A percentile compares a stretch with the other conserved stretches of the same genome.
Conservation (phyloP, 1,140 invertebrate genomes). For the Drosophila repleta region DNA sequence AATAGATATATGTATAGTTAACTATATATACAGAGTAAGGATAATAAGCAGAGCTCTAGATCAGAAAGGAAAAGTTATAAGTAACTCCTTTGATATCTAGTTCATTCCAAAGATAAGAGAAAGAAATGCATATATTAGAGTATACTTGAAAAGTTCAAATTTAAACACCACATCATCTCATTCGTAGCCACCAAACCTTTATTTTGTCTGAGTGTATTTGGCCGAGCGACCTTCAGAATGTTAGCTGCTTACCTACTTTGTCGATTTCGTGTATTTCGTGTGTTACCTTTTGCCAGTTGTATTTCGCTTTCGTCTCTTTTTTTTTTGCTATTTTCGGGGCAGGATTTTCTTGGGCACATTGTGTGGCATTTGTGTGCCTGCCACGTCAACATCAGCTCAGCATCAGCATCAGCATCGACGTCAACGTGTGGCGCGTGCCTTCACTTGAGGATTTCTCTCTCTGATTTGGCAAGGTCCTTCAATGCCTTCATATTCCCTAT, state of each 20-base stretch:
- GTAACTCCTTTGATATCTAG: too few relatives aligned
- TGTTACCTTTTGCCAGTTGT: conserved; percentile 11
- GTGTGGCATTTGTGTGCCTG: conserved; percentile 66
- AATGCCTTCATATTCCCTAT: background rate
- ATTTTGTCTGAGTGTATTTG: background rate
- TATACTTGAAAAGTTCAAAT: too few relatives aligned
- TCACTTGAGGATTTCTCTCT: conserved; percentile 53
- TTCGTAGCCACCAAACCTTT: background rate
- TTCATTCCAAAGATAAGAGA: too few relatives aligned
- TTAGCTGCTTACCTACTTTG: conserved; percentile 14
- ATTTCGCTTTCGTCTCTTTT: conserved; percentile 4
- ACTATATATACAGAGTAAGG: too few relatives aligned
- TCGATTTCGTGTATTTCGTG: conserved; percentile 25
- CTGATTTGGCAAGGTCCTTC: conserved; percentile 33
- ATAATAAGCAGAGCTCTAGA: too few relatives aligned
- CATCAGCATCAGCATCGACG: conserved; percentile 10
- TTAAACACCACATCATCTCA: too few relatives aligned
- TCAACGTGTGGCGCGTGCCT: conserved; percentile 36
- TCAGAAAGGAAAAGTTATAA: too few relatives aligned
- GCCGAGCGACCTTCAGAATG: background rate
- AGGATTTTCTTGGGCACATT: conserved; percentile 17
- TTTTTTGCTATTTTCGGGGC: conserved; percentile 2
- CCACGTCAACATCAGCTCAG: conserved; percentile 52
- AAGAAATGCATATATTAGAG: too few relatives aligned
- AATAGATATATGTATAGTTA: too few relatives aligned